Conservation (phyloP, 1,140 invertebrate genomes). For the Drosophila leontia region DNA sequence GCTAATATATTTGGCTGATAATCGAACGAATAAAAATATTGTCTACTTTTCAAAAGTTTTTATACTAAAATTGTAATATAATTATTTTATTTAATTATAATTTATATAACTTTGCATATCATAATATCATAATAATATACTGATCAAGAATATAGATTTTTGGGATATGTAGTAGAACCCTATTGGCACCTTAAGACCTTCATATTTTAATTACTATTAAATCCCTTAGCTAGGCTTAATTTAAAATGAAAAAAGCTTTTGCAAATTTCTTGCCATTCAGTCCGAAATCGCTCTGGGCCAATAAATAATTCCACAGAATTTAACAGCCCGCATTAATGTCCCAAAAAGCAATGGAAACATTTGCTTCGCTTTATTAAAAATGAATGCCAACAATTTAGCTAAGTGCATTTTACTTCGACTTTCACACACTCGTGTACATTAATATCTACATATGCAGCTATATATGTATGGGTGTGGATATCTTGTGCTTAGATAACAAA, state of each 20-base stretch:
- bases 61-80: too few relatives aligned
- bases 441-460: constrained; percentile 10
- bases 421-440: constrained; percentile 8
- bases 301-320: constrained; percentile 37
- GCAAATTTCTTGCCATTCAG: constrained; percentile 1
- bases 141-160: too few relatives aligned
- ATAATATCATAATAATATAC: too few relatives aligned
- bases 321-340: constrained; percentile 18
- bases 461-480: constrained; percentile 7
- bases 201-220: not conserved
- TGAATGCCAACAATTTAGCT: constrained; percentile 41
- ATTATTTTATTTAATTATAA: too few relatives aligned
- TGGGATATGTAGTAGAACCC: not conserved
- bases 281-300: constrained; percentile 11
- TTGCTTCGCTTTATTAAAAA: constrained; percentile 27
- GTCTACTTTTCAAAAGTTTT: too few relatives aligned
- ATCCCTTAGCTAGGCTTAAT: not conserved
- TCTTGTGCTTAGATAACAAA: constrained; percentile 68
- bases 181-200: not conserved
- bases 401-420: constrained; percentile 32
- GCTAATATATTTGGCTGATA: too few relatives aligned
- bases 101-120: too few relatives aligned
- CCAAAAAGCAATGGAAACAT: constrained; percentile 18
- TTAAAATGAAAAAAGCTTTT: not conserved
- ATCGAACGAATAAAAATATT: too few relatives aligned